Conservation (phyloP, 2,113 vertebrate species). For the Eudyptes chrysolophus region DNA sequence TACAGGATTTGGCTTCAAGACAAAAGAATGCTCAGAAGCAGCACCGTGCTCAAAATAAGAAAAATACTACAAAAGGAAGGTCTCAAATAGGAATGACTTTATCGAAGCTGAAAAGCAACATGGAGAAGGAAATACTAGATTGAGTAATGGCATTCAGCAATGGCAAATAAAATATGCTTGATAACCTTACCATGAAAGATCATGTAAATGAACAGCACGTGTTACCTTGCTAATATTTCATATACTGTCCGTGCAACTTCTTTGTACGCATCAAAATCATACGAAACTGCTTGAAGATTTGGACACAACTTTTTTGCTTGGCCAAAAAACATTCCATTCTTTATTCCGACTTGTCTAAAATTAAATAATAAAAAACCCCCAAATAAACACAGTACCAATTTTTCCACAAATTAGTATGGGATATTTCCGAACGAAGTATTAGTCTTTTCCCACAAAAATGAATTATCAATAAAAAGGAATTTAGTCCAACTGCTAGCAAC, state of each 20-base stretch:
- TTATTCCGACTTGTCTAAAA: constrained; percentile 89
- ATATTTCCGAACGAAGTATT: background rate
- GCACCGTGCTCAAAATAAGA: background rate
- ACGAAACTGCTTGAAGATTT: constrained; percentile 86
- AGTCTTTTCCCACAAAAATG: constrained; percentile 62
- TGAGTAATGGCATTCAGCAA: accelerated
- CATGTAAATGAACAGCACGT: background rate
- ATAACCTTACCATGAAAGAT: background rate
- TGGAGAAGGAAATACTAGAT: background rate
- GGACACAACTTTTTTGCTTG: constrained; percentile 94
- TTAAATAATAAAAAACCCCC: background rate
- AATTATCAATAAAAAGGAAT: background rate
- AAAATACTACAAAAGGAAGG: background rate
- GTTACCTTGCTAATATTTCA: constrained; percentile 91
- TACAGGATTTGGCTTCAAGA: background rate
- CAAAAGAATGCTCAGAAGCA: background rate
- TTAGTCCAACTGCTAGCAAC: background rate
- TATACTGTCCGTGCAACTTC: constrained; percentile 91
- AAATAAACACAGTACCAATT: background rate
- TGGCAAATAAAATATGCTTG: background rate
- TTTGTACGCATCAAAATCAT: constrained; percentile 95
- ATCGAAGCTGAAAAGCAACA: background rate
- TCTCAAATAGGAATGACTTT: background rate
- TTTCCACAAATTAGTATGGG: background rate
- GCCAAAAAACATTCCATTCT: constrained; percentile 98